Evolutionary conservation across 2,797 vertebrate species (phyloP).

Genomic region (Momotus momota): DNA sequence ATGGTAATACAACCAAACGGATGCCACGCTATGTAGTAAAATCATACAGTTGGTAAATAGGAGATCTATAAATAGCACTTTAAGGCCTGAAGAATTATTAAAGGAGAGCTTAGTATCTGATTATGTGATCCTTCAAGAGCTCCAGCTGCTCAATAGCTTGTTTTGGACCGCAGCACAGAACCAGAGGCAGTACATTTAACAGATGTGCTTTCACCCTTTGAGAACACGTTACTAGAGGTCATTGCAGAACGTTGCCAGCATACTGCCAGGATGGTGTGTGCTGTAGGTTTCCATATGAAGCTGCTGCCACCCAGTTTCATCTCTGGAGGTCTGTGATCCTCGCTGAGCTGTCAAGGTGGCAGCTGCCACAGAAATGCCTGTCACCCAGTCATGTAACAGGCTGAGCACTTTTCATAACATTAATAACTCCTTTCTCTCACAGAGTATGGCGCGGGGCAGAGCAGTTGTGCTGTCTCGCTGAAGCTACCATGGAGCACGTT

Average conservation of each 20-base stretch:
- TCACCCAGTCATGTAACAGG: background rate
- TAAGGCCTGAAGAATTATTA: background rate
- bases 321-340: background rate
- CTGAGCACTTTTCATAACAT: background rate
- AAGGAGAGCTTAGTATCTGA: background rate
- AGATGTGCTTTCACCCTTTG: background rate
- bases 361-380: background rate
- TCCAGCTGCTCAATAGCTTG: slow-evolving; percentile 14
- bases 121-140: background rate
- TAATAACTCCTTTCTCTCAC: background rate
- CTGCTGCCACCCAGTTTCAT: background rate
- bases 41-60: background rate
- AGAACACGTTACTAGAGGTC: background rate
- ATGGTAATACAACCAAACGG: background rate
- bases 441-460: background rate
- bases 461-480: background rate
- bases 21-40: background rate
- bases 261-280: background rate
- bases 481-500: background rate
- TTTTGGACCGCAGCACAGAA: slow-evolving; percentile 16
- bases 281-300: background rate
- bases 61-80: background rate
- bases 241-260: background rate
- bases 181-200: background rate
- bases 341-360: background rate